Percentiles rank a stretch among this genome's conserved stretches.
phyloP scores from a whole-genome alignment of 1,140 invertebrate species.

The Drosophila ohnishii region DNA sequence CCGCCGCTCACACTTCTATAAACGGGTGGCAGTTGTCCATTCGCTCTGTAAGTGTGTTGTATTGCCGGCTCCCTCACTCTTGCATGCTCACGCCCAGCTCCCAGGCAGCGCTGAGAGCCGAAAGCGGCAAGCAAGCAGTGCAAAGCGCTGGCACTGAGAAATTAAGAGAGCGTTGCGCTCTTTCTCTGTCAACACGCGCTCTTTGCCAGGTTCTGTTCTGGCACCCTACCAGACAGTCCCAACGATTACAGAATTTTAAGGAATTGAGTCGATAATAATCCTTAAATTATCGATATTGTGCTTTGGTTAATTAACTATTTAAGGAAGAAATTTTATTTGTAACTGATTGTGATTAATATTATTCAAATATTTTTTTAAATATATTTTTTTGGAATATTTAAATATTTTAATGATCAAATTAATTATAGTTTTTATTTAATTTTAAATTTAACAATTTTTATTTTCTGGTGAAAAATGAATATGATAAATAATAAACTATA shows the following conservation, averaged over 20 bases:
- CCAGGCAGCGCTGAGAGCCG: constrained; percentile 6
- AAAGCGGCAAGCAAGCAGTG: constrained; percentile 16
- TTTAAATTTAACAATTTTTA: neutral
- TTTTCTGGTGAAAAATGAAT: too few species aligned
- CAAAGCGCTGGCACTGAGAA: neutral
- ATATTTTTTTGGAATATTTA: neutral
- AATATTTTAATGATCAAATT: neutral
- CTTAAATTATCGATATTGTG: neutral
- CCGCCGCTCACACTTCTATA: constrained; percentile 2
- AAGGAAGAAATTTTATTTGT: too few species aligned
- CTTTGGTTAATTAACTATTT: too few species aligned
- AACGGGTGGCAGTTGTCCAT: constrained; percentile 63
- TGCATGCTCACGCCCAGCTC: constrained; percentile 46
- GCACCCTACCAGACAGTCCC: constrained; percentile 1
- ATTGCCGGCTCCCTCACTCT: constrained; percentile 66
- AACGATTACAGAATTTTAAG: neutral
- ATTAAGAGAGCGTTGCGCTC: constrained; percentile 18
- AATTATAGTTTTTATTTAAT: neutral
- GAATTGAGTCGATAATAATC: too few species aligned
- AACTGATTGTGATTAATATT: neutral
- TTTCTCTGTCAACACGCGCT: neutral
- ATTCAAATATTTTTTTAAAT: neutral
- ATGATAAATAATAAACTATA: too few species aligned
- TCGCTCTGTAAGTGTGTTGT: constrained; percentile 61
- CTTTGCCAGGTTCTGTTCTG: neutral